Base-by-base conservation (phyloP, 2,888 invertebrate genomes). In the Apotomis capreana region DNA sequence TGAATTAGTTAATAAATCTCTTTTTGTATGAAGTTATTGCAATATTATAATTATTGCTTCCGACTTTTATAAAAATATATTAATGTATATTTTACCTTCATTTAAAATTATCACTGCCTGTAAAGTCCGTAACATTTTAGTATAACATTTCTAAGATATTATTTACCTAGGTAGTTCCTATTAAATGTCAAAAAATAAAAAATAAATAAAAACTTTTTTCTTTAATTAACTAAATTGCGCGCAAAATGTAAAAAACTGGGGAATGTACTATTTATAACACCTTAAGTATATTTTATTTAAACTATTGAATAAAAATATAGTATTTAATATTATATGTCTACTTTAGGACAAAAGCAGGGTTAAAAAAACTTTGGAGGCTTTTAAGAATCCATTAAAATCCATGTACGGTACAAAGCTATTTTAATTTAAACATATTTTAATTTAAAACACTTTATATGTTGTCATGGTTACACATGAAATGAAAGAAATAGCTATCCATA, bases 371-470 rank as follows among this genome's bases (percentile, higher is more conserved):
- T 54, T 67, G 60, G 70, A 71, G 70, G 70, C 70, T 71, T 64
- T 70, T 59, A 62, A 52, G 70, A 60, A 59, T 65, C 70, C 70
- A 65, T 55, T 55, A 54, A 46, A 59, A 55, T 60, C 70, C 67
- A 71, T 49, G 26, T 67, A 67, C 67, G 70, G 70, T 71, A 71
- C 70, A 71, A 71, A 71, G 61, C 61, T 67, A 40, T 71, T 71
- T 67, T 67, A 70, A 64, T 65, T 64, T 52, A 55, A 70, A 70
- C 59, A 70, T 64, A 37, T 44, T 59, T 54, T 64, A 70, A 70
- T 70, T 55, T 65, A 60, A 65, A 65, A n/a, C 5, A 65, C 60
- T 64, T 58, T 64, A 55, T 67, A 54, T 54, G 51, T 6, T 67
- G 40, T 61, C 54, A 61, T 64, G 64, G 64, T 55, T n/a, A n/a